phyloP scores from a whole-genome alignment of 1,140 invertebrate genomes.

The Neodiprion virginianus region DNA sequence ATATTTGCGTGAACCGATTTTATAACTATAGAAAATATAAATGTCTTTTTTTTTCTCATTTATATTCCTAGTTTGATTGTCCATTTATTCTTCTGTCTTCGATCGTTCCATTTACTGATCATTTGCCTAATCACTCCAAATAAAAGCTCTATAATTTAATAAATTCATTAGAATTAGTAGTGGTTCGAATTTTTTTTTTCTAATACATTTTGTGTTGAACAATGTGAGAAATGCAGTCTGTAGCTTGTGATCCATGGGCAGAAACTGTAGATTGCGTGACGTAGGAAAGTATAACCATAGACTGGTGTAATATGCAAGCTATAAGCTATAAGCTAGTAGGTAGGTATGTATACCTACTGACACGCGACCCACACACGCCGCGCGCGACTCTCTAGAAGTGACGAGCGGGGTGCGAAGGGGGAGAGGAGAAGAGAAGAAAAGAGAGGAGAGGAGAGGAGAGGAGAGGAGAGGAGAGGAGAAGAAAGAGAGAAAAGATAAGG shows the following conservation, averaged over 20 bases:
- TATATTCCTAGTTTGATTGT: no score
- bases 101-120: no score
- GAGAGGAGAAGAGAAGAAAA: constrained; percentile 30
- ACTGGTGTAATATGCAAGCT: not conserved
- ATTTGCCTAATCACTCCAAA: no score
- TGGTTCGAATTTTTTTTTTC: not conserved
- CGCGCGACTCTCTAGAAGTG: constrained; percentile 42
- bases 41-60: no score
- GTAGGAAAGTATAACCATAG: not conserved
- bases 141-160: no score
- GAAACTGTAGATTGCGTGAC: not conserved
- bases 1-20: not conserved
- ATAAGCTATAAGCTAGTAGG: not conserved
- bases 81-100: no score
- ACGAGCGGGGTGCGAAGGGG: not conserved
- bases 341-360: constrained; percentile 25
- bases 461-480: constrained; percentile 9
- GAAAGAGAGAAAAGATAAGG: constrained; percentile 59
- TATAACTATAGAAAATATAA: no score
- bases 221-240: not conserved
- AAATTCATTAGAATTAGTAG: not conserved
- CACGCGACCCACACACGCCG: constrained; percentile 57
- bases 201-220: not conserved
- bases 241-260: not conserved
- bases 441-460: not conserved